Evolutionary conservation across 2,797 vertebrate genomes (phyloP).

Genomic region (Poeciliopsis infans): DNA sequence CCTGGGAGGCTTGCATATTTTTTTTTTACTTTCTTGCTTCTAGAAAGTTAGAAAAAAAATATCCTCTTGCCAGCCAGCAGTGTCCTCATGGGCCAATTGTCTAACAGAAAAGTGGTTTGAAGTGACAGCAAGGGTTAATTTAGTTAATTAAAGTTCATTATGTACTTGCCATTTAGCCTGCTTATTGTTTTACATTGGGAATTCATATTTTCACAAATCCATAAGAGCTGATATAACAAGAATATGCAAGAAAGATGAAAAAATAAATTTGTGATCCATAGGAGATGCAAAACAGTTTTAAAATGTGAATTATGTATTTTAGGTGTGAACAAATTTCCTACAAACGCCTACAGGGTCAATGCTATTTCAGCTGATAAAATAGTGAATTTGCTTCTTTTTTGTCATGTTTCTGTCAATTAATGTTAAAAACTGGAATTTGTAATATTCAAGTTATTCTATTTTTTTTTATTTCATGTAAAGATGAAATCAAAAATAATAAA

Average conservation of each 20-base stretch:
- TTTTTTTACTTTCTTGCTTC: not conserved
- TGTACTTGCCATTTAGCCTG: not conserved
- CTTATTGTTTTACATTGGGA: not conserved
- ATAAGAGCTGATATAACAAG: not conserved
- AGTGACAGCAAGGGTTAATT: too few relatives aligned
- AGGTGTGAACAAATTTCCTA: not conserved
- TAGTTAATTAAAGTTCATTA: not conserved
- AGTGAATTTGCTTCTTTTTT: not conserved
- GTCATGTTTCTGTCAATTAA: not conserved
- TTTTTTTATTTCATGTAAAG: too few relatives aligned
- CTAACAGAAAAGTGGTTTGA: too few relatives aligned
- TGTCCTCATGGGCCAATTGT: too few relatives aligned
- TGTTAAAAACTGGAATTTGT: not conserved
- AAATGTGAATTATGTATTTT: not conserved
- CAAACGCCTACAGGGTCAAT: too few relatives aligned
- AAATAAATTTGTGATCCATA: not conserved
- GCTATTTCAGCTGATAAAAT: not conserved
- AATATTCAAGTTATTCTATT: too few relatives aligned
- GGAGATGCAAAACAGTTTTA: not conserved
- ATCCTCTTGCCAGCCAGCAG: too few relatives aligned
- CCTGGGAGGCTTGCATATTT: constrained; percentile 15
- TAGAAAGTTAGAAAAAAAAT: too few relatives aligned
- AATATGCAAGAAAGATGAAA: not conserved
- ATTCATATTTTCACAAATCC: not conserved
- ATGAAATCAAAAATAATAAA: not conserved